Base-by-base conservation (phyloP, 2,888 invertebrate species). In the Esperia sulphurella region DNA sequence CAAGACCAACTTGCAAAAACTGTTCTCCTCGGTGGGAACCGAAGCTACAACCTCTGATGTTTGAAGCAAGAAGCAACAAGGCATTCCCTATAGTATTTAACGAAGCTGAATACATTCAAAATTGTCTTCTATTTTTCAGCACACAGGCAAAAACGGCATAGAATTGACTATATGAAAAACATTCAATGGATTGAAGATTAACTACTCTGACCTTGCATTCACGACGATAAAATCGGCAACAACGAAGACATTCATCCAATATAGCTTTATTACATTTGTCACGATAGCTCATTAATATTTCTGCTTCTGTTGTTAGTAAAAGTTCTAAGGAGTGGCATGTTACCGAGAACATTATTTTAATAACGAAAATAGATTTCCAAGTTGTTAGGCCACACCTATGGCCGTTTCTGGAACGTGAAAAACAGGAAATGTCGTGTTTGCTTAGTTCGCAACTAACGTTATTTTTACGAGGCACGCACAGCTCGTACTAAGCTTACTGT, bases 401-500 rank as follows among this genome's bases (percentile, higher is more conserved):
- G 12, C 12, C 6, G 8, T 41, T 41, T 30, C 46, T 42, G 43
- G 44, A 53, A 51, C 41, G 48, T 56, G 55, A 28, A 43, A 42
- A 44, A 44, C 44, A 44, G 44, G 59, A 60, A 58, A 53, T 55
- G 53, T 51, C 56, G 53, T 53, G 59, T 55, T 53, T 50, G 29
- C 38, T 44, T 33, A 8, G 33, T 8, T 33, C 33, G 10, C 10
- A 33, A 33, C 7, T 4, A 10, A 10, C 10, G 8, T 33, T 33
- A 33, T 33, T 8, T 21, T 21, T 21, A 21, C 21, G 21, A 5
- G 21, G 21, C 21, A 21, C 21, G 21, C 21, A 21, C 21, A 21
- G 3, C 21, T 21, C 5, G 2, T 21, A 21, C 21, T 21, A 21
- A 3, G 5, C 21, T 21, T 21, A 5, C 21, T 21, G 21, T 21